Percentiles rank a stretch among this genome's conserved stretches.
phyloP scores from a whole-genome alignment of 2,888 invertebrate genomes.

The Tenthredo notha region DNA sequence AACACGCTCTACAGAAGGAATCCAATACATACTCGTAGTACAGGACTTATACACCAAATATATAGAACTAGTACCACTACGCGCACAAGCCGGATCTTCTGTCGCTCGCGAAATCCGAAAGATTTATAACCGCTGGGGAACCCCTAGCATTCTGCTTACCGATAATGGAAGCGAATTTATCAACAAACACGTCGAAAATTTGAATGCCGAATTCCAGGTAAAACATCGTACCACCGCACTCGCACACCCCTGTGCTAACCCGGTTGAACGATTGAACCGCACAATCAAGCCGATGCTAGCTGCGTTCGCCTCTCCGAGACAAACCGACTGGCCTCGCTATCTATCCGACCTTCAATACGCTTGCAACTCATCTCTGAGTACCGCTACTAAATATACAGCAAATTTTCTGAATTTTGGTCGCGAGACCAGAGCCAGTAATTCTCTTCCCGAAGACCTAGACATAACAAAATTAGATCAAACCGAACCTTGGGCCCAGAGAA shows the following conservation, averaged over 20 bases:
- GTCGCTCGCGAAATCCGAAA: neutral
- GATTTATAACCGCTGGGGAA: neutral
- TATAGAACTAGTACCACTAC: neutral
- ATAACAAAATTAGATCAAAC: neutral
- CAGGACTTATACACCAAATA: neutral
- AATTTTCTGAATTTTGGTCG: no score
- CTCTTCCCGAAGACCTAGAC: neutral
- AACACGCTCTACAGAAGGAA: neutral
- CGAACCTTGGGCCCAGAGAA: neutral
- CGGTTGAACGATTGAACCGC: neutral
- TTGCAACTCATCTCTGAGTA: no score
- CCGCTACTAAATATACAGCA: no score
- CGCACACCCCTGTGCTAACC: neutral
- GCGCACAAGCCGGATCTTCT: no score
- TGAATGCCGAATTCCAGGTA: neutral
- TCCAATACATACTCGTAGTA: neutral
- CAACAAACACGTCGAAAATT: neutral
- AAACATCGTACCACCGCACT: neutral
- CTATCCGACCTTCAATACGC: neutral
- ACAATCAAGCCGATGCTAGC: neutral
- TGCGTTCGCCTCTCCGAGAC: neutral
- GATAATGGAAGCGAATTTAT: neutral
- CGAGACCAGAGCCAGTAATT: no score
- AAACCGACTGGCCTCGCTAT: neutral
- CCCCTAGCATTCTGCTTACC: neutral